Evolutionary conservation across 1,140 invertebrate genomes (phyloP).

Genomic region (Lethrus apterus): DNA sequence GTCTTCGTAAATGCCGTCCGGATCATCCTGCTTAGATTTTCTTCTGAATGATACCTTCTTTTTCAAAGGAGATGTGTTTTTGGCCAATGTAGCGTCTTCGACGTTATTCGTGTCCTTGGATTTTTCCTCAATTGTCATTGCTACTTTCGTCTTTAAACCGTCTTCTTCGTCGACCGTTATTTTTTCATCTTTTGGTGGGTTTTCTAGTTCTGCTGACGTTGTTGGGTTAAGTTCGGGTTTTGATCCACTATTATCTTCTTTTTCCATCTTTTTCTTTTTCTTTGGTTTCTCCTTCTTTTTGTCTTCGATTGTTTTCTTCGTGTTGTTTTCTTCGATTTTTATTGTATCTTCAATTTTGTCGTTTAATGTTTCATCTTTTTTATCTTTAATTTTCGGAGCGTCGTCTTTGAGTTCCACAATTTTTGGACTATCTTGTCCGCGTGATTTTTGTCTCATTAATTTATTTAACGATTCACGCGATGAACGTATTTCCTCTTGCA

Average conservation of each 20-base stretch:
- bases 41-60: conserved; percentile 42
- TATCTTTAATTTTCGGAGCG: too few species aligned
- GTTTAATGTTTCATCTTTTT: too few species aligned
- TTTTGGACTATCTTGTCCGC: too few species aligned
- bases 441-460: background rate
- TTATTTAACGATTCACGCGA: conserved; percentile 9
- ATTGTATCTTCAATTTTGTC: too few species aligned
- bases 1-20: conserved; percentile 37
- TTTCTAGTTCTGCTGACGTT: background rate
- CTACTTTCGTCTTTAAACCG: conserved; percentile 27
- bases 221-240: too few species aligned
- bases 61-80: conserved; percentile 39
- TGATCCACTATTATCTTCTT: conserved; percentile 21
- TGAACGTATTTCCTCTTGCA: conserved; percentile 4
- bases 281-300: too few species aligned
- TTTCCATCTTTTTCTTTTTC: conserved; percentile 22
- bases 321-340: too few species aligned
- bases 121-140: conserved; percentile 18
- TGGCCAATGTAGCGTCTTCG: conserved; percentile 31
- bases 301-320: too few species aligned
- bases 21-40: conserved; percentile 38
- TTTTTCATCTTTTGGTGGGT: conserved; percentile 17
- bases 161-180: conserved; percentile 32
- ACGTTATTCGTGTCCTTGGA: conserved; percentile 16
- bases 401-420: too few species aligned